Base-by-base conservation (phyloP, 2,113 vertebrate species). In the Pungitius pungitius region DNA sequence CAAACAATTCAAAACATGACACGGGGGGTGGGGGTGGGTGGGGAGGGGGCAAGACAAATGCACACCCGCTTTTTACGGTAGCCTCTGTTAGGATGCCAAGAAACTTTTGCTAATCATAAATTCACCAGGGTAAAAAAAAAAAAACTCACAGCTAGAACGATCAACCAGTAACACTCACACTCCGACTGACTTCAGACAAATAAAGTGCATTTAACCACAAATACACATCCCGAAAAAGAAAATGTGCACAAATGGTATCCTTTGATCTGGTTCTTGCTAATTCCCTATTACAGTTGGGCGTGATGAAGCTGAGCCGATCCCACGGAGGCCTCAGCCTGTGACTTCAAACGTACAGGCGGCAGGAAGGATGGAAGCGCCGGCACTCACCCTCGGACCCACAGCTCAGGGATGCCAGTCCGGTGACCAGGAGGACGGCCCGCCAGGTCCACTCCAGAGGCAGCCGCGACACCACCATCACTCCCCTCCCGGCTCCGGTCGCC, bases 321-420 rank as follows among this genome's bases (percentile, higher is more conserved):
- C 24, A 20, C 14, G 12, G 47, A 35, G 22, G 8, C 15, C 51
- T 45, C n/a, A n/a, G 3, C 24, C 15, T 27, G 5, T 22, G n/a
- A 33, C 52, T 51, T 17, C 2, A 27, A 39, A 49, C 13, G 47
- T 17, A 20, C 67, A n/a, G 2, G 2, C 8, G 66, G 40, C 9
- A 26, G 49, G n/a, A 60, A 2, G 75, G 51, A 5, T 7, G 49
- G 13, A 70, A 27, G 20, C 56, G 56, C 62, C 39, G 55, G 15
- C 69, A 92, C 94, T 96, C 93, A 97, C 95, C 96, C 82, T 92
- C 88, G 63, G 88, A 88, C 51, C 72, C 89, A 69, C 88, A 37
- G 73, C 75, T 91, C 68, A 94, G 89, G 33, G 80, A 86, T 74
- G 83, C 81, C 69, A 92, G 83, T 77, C 84, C 90, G 61, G 93